Conservation (phyloP, 2,113 vertebrate genomes). For the Syngnathus floridae region DNA sequence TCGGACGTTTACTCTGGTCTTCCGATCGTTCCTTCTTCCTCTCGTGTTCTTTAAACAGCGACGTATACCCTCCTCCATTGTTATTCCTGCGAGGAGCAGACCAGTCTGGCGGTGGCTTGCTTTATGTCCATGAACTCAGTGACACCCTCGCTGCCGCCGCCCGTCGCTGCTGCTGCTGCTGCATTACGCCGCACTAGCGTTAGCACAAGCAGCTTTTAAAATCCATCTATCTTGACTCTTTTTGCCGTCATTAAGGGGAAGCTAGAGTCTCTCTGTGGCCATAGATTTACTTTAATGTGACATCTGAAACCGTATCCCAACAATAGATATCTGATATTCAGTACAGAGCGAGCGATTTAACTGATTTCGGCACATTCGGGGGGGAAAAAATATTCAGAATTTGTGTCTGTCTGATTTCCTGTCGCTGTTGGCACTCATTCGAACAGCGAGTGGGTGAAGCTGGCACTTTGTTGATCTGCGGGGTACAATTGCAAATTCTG, state of each 20-base stretch:
- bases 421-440: not conserved
- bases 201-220: constrained; percentile 25
- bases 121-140: constrained; percentile 65
- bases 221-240: not conserved
- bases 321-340: not conserved
- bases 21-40: constrained; percentile 23
- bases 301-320: too few relatives aligned
- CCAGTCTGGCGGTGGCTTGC: constrained; percentile 55
- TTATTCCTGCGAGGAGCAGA: constrained; percentile 62
- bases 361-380: not conserved
- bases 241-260: too few relatives aligned
- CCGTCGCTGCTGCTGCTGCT: constrained; percentile 14
- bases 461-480: not conserved
- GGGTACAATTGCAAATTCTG: not conserved
- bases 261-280: too few relatives aligned
- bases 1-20: constrained; percentile 24
- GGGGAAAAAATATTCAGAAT: not conserved
- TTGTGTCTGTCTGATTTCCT: not conserved
- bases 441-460: not conserved
- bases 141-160: constrained; percentile 38
- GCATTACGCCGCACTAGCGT: constrained; percentile 56
- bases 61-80: constrained; percentile 46
- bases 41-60: constrained; percentile 17
- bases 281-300: too few relatives aligned
- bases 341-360: not conserved